Conservation (phyloP, 2,888 invertebrate genomes). For the Noctuana brunneofusca region DNA sequence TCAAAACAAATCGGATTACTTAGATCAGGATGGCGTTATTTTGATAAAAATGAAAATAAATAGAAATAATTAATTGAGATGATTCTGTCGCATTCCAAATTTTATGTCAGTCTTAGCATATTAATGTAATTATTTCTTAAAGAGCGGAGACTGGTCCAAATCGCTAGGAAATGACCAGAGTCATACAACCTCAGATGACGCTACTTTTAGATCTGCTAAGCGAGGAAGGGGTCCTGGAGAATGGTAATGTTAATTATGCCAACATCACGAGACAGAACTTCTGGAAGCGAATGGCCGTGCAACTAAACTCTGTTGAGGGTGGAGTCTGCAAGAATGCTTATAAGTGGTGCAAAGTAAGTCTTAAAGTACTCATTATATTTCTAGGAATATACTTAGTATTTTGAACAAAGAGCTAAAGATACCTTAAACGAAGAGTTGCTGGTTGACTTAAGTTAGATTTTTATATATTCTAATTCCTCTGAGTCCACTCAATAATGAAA, state of each 20-base stretch:
- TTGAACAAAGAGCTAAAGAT: neutral
- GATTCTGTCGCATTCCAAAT: no score
- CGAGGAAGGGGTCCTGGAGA: conserved; percentile 49
- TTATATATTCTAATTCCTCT: no score
- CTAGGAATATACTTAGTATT: neutral
- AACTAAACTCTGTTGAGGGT: conserved; percentile 50
- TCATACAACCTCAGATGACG: conserved; percentile 50
- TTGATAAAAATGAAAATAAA: no score
- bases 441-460: no score
- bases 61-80: no score
- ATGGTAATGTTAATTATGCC: conserved; percentile 50
- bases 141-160: neutral
- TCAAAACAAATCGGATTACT: no score
- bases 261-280: conserved; percentile 50
- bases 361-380: neutral
- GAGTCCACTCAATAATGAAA: no score
- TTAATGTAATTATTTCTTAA: neutral
- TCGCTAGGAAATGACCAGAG: conserved; percentile 43
- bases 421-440: neutral
- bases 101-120: no score
- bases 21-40: no score
- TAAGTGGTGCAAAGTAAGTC: conserved; percentile 56
- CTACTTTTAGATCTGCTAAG: conserved; percentile 51
- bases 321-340: conserved; percentile 53
- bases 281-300: conserved; percentile 51